Base-by-base conservation (phyloP, 2,113 vertebrate genomes). In the Fregata magnificens region DNA sequence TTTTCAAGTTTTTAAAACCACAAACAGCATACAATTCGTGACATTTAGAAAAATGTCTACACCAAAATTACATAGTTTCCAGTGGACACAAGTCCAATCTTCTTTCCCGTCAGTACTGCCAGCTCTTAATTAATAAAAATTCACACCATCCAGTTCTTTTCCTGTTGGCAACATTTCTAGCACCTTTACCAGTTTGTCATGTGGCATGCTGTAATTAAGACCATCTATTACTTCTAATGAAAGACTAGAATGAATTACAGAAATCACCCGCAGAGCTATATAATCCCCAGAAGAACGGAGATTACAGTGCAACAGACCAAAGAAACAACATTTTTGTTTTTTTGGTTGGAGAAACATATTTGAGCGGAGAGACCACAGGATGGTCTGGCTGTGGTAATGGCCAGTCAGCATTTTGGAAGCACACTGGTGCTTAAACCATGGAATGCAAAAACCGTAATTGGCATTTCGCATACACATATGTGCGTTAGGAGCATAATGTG, bases 121-220 rank as follows among this genome's bases (percentile, higher is more conserved):
- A 97, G 89, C 74, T 96, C 95, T 94, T 96, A 97, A 97, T 97
- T 97, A 96, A 95, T 96, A 96, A 97, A 97, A 96, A 94, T 70
- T 91, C 93, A 87, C 90, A 95, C 87, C 94, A 93, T 96, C 97
- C 95, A 96, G 94, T 97, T 94, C 94, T 96, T 94, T 91, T 96
- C 96, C 96, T 93, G 90, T 93, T 97, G 94, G 96, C 97, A 97
- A 92, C 88, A 94, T 92, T 97, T 97, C 96, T 72, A 95, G 93
- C 93, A 98, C 97, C 93, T 96, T 96, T 96, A 96, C 95, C 96
- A 96, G 92, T 97, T 95, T 93, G 91, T 95, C 92, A 96, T 96
- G 95, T 96, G 97, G 93, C 94, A 96, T 74, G 67, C 93, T 97
- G 95, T 97, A 97, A 97, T 97, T 97, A 97, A 96, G 90, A 96